Evolutionary conservation across 2,113 vertebrate genomes (phyloP).

Genomic region (Lepisosteus osseus): DNA sequence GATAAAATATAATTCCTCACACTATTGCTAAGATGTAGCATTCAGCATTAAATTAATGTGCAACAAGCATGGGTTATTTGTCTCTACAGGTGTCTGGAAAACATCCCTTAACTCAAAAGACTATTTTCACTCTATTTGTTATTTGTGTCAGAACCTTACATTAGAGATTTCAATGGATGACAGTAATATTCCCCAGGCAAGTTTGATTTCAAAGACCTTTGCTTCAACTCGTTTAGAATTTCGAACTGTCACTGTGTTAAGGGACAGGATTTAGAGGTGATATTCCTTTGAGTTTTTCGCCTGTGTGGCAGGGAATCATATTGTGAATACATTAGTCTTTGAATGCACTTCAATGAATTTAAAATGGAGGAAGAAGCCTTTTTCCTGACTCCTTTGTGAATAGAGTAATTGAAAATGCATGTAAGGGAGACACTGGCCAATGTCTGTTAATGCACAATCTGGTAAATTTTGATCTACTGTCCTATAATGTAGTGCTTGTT

Average conservation of each 20-base stretch:
- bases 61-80: background rate
- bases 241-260: conserved; percentile 1
- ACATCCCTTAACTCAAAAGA: background rate
- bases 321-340: background rate
- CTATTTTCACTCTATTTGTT: background rate
- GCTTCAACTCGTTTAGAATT: conserved; percentile 1
- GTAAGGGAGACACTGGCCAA: background rate
- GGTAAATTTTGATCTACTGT: background rate
- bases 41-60: no score
- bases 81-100: conserved; percentile 1
- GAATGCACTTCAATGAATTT: conserved; percentile 2
- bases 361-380: conserved; percentile 6
- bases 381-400: conserved; percentile 1
- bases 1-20: no score
- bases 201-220: conserved; percentile 3
- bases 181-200: conserved; percentile 2
- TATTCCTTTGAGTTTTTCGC: background rate
- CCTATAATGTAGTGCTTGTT: background rate
- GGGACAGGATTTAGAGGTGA: background rate
- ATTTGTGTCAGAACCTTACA: conserved; percentile 2
- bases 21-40: no score
- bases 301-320: background rate
- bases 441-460: conserved; percentile 3
- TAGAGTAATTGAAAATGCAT: conserved; percentile 4
- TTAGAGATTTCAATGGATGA: background rate